These are phyloP conservation scores for Saguinus imperator DNA, from an alignment of 2,113 vertebrate species.

Conservation along the genomic window DNA sequence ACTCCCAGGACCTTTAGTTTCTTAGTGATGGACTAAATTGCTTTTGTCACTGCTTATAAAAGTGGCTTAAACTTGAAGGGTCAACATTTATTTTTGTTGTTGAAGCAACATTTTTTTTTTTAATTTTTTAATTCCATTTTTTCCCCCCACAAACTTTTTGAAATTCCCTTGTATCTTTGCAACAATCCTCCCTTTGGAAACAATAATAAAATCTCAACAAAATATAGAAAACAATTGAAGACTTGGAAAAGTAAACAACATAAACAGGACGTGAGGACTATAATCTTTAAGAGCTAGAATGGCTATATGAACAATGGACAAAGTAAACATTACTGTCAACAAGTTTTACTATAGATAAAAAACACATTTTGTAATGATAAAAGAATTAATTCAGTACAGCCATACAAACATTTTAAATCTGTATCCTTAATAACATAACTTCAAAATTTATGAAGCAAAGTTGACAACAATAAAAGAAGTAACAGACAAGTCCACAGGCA, in stretches of 20 bases:
- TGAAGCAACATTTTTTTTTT: not conserved
- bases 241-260: not conserved
- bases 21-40: not conserved
- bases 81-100: too few species aligned
- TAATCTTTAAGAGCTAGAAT: not conserved
- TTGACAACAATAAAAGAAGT: not conserved
- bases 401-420: not conserved
- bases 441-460: not conserved
- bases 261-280: not conserved
- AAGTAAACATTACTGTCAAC: not conserved
- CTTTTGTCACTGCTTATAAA: not conserved
- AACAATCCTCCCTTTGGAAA: not conserved
- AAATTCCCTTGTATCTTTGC: not conserved
- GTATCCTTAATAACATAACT: not conserved
- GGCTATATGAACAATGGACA: not conserved
- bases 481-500: not conserved
- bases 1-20: not conserved
- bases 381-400: not conserved
- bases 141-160: not conserved
- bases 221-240: not conserved
- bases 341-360: not conserved
- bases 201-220: not conserved
- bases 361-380: not conserved
- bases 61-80: not conserved
- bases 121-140: not conserved